Evolutionary conservation across 2,113 vertebrate genomes (phyloP), one percentile per base, ranked within the genome.

Genomic region (Sterna hirundo): DNA sequence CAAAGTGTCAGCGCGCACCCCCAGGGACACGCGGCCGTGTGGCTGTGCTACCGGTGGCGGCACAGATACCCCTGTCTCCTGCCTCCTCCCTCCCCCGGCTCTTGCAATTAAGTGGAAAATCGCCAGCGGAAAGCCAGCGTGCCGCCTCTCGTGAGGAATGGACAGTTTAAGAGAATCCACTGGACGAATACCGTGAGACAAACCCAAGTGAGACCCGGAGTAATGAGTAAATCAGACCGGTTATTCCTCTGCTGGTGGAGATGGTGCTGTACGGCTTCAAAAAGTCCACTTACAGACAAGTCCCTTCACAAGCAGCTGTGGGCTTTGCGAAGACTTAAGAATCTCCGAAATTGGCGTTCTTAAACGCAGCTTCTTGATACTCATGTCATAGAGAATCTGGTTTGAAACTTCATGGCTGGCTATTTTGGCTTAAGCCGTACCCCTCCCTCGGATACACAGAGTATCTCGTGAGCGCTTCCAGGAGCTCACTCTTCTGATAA

Each of bases 311-410:
- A 44, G 42, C 10, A 7, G 27, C 42, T 36, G 13, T 16, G 74
- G 46, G 46, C 0, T 54, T 77, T 65, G 18, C 11, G 13, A 3
- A 11, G 40, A 6, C 21, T 72, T 72, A 13, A 23, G 22, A n/a
- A n/a, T 15, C 0, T 0, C 60, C 1, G 0, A 20, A 10, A 1
- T 4, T 18, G 12, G 42, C 11, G 11, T 26, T 51, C 42, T 81
- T 47, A 30, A 78, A 55, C 0, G 2, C 60, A 40, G 22, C 52
- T 83, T 46, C 49, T 54, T 21, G 8, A 27, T 36, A 5, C 8
- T 57, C 16, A 1, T 0, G 0, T 10, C 16, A n/a, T 4, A 75
- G 29, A 68, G 81, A 91, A 29, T 2, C 27, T 0, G 1, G 11
- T 12, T 62, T 47, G 49, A 5, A n/a, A 5, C n/a, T 12, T 6